phyloP scores from a whole-genome alignment of 1,140 invertebrate species.

The Drusus annulatus region DNA sequence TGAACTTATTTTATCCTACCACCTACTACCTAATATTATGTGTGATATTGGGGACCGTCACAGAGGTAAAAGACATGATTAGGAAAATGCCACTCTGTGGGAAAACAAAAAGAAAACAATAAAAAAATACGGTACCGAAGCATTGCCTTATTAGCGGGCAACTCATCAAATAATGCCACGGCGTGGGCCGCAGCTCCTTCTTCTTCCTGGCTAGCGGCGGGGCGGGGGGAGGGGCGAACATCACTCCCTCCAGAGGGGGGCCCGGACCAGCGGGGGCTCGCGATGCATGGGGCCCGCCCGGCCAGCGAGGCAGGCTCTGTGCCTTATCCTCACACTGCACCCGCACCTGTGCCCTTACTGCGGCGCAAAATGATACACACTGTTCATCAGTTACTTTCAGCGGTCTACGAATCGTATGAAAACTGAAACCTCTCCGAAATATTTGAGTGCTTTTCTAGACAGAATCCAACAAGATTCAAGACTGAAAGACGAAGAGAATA shows the following conservation, averaged over 20 bases:
- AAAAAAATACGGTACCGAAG: conserved; percentile 69
- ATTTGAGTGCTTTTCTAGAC: too few species aligned
- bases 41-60: too few species aligned
- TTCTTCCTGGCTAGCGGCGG: conserved; percentile 63
- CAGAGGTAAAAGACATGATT: too few species aligned
- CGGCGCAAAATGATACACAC: too few species aligned
- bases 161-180: conserved; percentile 73
- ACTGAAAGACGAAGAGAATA: too few species aligned
- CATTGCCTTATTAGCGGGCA: conserved; percentile 73
- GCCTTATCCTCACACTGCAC: background rate
- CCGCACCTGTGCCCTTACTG: too few species aligned
- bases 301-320: background rate
- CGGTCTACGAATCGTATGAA: too few species aligned
- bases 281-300: conserved; percentile 49
- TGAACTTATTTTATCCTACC: too few species aligned
- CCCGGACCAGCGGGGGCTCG: conserved; percentile 64
- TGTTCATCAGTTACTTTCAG: too few species aligned
- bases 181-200: conserved; percentile 68
- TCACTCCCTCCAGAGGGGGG: conserved; percentile 61
- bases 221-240: conserved; percentile 62
- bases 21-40: too few species aligned
- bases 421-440: too few species aligned
- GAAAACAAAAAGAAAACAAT: conserved; percentile 11
- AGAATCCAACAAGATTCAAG: too few species aligned
- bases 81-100: background rate